Percentiles rank a stretch among this genome's conserved stretches.
These are phyloP conservation scores for Eilema caniola DNA, from an alignment of 2,888 invertebrate species.

Conservation along the genomic window DNA sequence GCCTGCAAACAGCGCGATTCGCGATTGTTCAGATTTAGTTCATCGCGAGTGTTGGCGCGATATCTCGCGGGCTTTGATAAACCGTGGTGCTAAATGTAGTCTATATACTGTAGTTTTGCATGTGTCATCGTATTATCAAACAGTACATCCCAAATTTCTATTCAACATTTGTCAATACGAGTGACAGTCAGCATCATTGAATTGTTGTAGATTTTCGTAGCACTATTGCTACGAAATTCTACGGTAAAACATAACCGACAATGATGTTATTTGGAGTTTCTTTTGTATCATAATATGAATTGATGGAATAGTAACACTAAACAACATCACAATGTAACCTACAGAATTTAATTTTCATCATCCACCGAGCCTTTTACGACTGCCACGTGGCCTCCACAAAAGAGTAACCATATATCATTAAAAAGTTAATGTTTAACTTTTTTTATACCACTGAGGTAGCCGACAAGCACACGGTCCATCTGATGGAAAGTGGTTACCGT, in stretches of 20 bases:
- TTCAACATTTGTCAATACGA: not conserved
- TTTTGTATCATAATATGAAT: not conserved
- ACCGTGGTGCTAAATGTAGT: conserved; percentile 67
- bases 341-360: not conserved
- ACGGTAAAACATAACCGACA: conserved; percentile 4
- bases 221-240: conserved; percentile 7
- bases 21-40: conserved; percentile 70
- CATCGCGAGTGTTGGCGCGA: conserved; percentile 71
- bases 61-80: conserved; percentile 73
- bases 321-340: not conserved
- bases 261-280: not conserved
- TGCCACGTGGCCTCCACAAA: too few species aligned
- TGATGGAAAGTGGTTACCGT: too few species aligned
- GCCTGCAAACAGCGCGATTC: conserved; percentile 67
- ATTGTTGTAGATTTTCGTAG: conserved; percentile 6
- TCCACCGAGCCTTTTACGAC: not conserved
- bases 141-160: conserved; percentile 21
- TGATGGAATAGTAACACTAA: not conserved
- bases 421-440: not conserved
- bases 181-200: conserved; percentile 1
- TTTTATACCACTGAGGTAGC: too few species aligned
- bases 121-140: conserved; percentile 28
- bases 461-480: too few species aligned
- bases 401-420: too few species aligned
- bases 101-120: conserved; percentile 45